Evolutionary conservation across 2,797 vertebrate genomes (phyloP).

Genomic region (Chelmon rostratus): DNA sequence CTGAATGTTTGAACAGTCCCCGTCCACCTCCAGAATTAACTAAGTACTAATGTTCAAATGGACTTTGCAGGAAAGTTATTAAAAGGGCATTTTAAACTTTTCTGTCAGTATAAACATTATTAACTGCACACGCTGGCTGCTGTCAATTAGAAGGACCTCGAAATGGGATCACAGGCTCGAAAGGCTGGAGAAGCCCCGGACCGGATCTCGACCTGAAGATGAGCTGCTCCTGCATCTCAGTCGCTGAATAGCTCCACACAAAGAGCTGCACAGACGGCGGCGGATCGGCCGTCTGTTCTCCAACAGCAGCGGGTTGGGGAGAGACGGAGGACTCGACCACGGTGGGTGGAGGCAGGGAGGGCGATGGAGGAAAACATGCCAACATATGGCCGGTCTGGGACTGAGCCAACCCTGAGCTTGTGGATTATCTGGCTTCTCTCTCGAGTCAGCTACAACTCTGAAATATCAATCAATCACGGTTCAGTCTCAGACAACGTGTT

Average conservation of each 20-base stretch:
- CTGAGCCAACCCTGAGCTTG: slow-evolving; percentile 29
- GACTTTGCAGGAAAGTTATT: no score
- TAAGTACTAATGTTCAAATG: slow-evolving; percentile 3
- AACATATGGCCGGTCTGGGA: slow-evolving; percentile 67
- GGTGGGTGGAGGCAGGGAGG: slow-evolving; percentile 32
- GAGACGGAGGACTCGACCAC: slow-evolving; percentile 35
- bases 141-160: neutral
- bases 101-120: slow-evolving; percentile 15
- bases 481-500: neutral
- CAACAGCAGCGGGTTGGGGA: slow-evolving; percentile 17
- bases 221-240: neutral
- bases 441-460: neutral
- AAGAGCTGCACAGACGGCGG: slow-evolving; percentile 15
- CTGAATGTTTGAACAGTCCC: no score
- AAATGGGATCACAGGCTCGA: slow-evolving; percentile 4
- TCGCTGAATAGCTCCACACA: slow-evolving; percentile 22
- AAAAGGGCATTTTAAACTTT: slow-evolving; percentile 15
- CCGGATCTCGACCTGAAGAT: neutral
- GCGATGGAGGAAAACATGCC: slow-evolving; percentile 43
- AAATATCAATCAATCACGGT: neutral
- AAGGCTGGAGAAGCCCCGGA: neutral
- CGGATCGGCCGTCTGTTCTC: neutral
- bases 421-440: slow-evolving; percentile 45
- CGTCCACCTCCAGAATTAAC: neutral
- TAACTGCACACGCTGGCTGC: neutral